Evolutionary conservation across 2,797 vertebrate species (phyloP), one percentile per base, ranked within the genome.

Genomic region (Dipus sagitta): DNA sequence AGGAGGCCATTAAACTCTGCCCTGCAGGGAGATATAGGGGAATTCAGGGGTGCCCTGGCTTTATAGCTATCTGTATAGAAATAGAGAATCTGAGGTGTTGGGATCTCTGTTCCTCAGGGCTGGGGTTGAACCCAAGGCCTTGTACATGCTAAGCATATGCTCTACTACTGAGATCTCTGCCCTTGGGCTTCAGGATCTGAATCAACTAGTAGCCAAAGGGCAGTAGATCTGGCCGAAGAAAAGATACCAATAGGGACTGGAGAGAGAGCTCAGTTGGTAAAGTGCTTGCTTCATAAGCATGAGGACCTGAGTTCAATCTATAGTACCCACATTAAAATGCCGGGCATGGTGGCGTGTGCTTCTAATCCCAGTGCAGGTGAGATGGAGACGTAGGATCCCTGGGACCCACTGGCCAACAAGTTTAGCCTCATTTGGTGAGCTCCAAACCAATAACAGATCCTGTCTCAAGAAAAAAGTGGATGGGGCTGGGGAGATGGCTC

Each of bases 171-270:
- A 68, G n/a, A 60, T 67, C 32, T 54, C 6, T 42, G 77, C 42
- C 47, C 52, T 6, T 1, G 17, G 88, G 81, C 74, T 85, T 58
- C 11, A 38, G 91, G 78, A 84, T 75, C 24, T 90, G 83, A 83
- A 85, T 93, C 67, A 64, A 32, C 17, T 80, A 32, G 77, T 60
- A 83, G 84, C n/a, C 89, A 92, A 80, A 78, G 52, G 32, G 68
- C 47, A 90, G 82, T 5, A 18, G 62, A 86, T 82, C 24, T 42
- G 71, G 85, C 84, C 88, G 84, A 96, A 81, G 28, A 64, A 68
- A 92, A 92, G 67, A 88, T 62, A 32, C 52, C 34, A 78, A 77
- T 15, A 68, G 42, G 13, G 67, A 30, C 67, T 70, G 67, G 67
- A n/a, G 67, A 68, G 67, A 70, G n/a, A 28, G 67, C 14, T 18